Base-by-base conservation (phyloP, 2,888 invertebrate species). In the Agrilus cyanescens region DNA sequence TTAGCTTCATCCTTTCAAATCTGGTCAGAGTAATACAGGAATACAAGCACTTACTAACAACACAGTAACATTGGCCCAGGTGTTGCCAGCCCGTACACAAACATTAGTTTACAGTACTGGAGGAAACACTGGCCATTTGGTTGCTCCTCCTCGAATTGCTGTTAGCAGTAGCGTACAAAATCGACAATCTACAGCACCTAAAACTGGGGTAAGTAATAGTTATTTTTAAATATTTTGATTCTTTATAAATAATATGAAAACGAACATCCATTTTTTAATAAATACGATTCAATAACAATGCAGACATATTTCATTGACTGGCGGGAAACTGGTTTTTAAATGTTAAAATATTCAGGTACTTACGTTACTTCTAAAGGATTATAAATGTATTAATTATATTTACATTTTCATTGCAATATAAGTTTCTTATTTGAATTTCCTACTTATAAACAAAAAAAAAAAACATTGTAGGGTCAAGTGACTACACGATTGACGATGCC, bases 41-140 rank as follows among this genome's bases (percentile, higher is more conserved):
- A 58, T 66, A 38, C 65, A 66, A 52, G 51, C 61, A 16, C 49
- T 66, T 25, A 60, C 59, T n/a, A 51, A 52, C 34, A 59, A 55
- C 46, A 55, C 66, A 12, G 63, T 66, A 12, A 63, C 66, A 12
- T 45, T 58, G 40, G 54, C 63, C 25, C 67, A 66, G 52, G 65
- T 66, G 34, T 41, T 66, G 32, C 66, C 67, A n/a, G 47, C 59
- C 14, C 55, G 68, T 32, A 63, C 65, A 12, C 67, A 66, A 53
- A 61, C 66, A 32, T 60, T 68, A 34, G 65, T 67, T 15, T 67
- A 67, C 44, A 63, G 57, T 46, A 56, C 63, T 8, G 55, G 55
- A 15, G 50, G 54, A 6, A 61, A 58, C 44, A 44, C 45, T n/a
- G 44, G 51, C 18, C 56, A 54, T 33, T 56, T 56, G 44, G 58